Base-by-base conservation (phyloP, 1,140 invertebrate species). In the Solenopsis fugax region DNA sequence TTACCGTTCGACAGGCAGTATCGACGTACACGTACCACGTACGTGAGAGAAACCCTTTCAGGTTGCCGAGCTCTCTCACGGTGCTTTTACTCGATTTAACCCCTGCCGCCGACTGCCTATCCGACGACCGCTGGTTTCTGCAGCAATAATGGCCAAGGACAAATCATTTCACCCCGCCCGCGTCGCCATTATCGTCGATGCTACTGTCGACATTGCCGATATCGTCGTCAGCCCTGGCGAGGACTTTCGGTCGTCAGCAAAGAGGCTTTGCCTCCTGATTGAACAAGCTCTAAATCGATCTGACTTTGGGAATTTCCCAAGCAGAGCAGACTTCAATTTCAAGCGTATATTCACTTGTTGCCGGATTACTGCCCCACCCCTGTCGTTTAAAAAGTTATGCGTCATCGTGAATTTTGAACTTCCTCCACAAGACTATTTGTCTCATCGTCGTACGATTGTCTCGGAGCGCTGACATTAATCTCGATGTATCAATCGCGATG, bases 21-120 rank as follows among this genome's bases (percentile, higher is more conserved):
- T 92, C 91, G 93, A 91, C 91, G 88, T 92, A 91, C 93, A 93
- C 93, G 92, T 93, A 91, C 77, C 60, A 1, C 56, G 92, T 90
- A 93, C 93, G 91, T 92, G 92, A 88, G 87, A 82, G 88, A 90
- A 93, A 90, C 89, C 89, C 87, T 92, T 92, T 92, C 75, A 91
- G 90, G 84, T 91, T 86, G 29, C 77, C 24, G n/a, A 16, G 69
- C 86, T 67, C 50, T 77, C 67, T 75, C 81, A 56, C 81, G 64
- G 60, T 78, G 86, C 90, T 92, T 91, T 92, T 92, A 92, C 90
- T 92, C 88, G 89, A 92, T 92, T 92, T 88, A 92, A 92, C 81
- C 87, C 85, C 62, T 34, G 24, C 73, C 56, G 29, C 41, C 50
- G 41, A 54, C 71, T 73, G 62, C 54, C 48, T 85, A 75, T 24